These are phyloP conservation scores for Aldabrachelys gigantea DNA, from an alignment of 2,113 vertebrate genomes.

Conservation along the genomic window DNA sequence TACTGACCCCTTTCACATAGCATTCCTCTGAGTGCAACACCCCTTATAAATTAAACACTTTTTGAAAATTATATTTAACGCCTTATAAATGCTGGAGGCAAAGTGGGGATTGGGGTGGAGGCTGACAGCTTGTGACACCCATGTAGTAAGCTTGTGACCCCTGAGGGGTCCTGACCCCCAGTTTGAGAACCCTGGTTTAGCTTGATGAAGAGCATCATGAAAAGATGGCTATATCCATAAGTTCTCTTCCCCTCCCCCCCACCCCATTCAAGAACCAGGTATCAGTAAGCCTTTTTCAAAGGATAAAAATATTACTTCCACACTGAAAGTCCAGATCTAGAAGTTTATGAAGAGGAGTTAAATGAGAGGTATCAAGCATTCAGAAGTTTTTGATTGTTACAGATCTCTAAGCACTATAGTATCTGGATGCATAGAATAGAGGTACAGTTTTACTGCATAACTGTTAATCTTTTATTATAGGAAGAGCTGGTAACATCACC, in stretches of 20 bases:
- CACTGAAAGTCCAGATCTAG: too few species aligned
- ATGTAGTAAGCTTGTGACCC: too few species aligned
- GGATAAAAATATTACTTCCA: too few species aligned
- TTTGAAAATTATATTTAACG: too few species aligned
- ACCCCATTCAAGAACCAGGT: neutral
- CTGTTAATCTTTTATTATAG: neutral
- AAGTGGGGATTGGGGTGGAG: too few species aligned
- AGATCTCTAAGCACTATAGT: neutral
- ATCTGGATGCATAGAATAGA: neutral
- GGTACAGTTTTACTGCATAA: neutral
- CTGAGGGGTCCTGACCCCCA: too few species aligned
- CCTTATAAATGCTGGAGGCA: too few species aligned
- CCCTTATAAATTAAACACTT: too few species aligned
- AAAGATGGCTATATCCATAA: neutral
- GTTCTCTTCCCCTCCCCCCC: neutral
- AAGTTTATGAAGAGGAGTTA: neutral
- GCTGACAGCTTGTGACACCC: too few species aligned
- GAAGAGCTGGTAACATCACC: neutral
- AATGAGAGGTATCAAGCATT: neutral
- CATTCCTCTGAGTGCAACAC: too few species aligned
- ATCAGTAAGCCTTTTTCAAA: neutral
- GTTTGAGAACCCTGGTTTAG: too few species aligned
- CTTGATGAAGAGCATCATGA: neutral
- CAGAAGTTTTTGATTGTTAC: neutral
- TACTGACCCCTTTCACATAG: too few species aligned